Conservation (phyloP, 2,888 invertebrate genomes). For the Luffia ferchaultella region DNA sequence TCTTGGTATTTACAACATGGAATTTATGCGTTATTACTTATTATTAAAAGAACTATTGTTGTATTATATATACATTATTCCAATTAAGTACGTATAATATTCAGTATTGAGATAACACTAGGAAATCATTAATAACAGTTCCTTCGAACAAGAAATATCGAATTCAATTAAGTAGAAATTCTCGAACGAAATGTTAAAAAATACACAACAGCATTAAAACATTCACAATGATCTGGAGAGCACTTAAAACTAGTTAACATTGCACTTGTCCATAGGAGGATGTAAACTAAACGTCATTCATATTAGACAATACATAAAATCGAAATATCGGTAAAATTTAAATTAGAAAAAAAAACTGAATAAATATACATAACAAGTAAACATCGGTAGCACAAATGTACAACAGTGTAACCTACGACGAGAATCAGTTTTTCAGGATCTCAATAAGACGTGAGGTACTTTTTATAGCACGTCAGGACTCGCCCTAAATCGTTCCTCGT, state of each 20-base stretch:
- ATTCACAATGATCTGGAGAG: conserved; percentile 4
- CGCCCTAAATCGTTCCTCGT: not conserved
- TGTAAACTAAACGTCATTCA: conserved; percentile 10
- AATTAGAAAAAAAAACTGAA: not conserved
- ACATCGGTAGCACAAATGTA: conserved; percentile 17
- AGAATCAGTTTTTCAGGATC: not conserved
- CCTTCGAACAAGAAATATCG: too few species aligned
- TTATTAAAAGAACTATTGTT: too few species aligned
- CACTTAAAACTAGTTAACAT: conserved; percentile 66
- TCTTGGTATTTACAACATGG: too few species aligned
- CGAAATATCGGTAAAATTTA: not conserved
- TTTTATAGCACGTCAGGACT: not conserved
- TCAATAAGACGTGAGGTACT: not conserved
- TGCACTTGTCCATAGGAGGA: conserved; percentile 64
- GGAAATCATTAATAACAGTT: too few species aligned
- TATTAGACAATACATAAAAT: not conserved
- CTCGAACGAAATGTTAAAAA: too few species aligned
- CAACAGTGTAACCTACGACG: conserved; percentile 25
- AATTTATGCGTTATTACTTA: too few species aligned
- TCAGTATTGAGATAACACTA: too few species aligned
- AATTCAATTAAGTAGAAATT: too few species aligned
- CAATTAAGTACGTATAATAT: too few species aligned
- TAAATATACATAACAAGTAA: not conserved
- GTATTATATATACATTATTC: too few species aligned
- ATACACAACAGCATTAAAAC: too few species aligned